These are phyloP conservation scores for Sericinus montela DNA, from an alignment of 2,888 invertebrate species.

Conservation along the genomic window DNA sequence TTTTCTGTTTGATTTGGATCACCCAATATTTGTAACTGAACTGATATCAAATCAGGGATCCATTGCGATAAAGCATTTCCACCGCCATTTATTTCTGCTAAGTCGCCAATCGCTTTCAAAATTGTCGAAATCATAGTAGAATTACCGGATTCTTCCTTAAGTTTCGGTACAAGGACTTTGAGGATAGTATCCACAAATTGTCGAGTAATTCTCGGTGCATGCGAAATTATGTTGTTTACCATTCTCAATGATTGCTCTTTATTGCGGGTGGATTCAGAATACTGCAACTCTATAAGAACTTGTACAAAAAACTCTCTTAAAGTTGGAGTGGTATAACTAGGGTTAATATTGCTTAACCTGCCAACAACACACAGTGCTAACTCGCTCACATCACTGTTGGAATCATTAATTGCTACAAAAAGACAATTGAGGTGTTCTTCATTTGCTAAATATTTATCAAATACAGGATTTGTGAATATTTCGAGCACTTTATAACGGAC, in stretches of 20 bases:
- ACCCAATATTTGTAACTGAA: slow-evolving; percentile 94
- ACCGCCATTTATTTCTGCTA: slow-evolving; percentile 93
- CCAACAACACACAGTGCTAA: slow-evolving; percentile 95
- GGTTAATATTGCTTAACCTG: slow-evolving; percentile 94
- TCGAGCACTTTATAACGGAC: slow-evolving; percentile 95
- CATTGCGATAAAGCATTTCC: slow-evolving; percentile 93
- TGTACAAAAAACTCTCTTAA: slow-evolving; percentile 94
- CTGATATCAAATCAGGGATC: slow-evolving; percentile 92
- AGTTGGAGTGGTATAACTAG: slow-evolving; percentile 98
- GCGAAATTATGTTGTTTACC: slow-evolving; percentile 96
- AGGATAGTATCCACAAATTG: slow-evolving; percentile 97
- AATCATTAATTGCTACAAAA: slow-evolving; percentile 97
- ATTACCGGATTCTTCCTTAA: slow-evolving; percentile 92
- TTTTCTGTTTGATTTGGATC: slow-evolving; percentile 97
- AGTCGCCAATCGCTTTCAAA: slow-evolving; percentile 94
- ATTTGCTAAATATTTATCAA: slow-evolving; percentile 96
- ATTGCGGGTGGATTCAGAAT: slow-evolving; percentile 96
- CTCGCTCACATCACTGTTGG: slow-evolving; percentile 96
- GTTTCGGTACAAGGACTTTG: slow-evolving; percentile 92
- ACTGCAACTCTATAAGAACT: slow-evolving; percentile 94
- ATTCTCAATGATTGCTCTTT: slow-evolving; percentile 98
- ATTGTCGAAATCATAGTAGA: slow-evolving; percentile 95
- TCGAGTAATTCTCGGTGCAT: slow-evolving; percentile 94
- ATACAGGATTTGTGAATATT: slow-evolving; percentile 91
- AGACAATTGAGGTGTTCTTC: slow-evolving; percentile 95